Evolutionary conservation across 2,113 vertebrate species (phyloP).

Genomic region (Phrynosoma blainvillii): DNA sequence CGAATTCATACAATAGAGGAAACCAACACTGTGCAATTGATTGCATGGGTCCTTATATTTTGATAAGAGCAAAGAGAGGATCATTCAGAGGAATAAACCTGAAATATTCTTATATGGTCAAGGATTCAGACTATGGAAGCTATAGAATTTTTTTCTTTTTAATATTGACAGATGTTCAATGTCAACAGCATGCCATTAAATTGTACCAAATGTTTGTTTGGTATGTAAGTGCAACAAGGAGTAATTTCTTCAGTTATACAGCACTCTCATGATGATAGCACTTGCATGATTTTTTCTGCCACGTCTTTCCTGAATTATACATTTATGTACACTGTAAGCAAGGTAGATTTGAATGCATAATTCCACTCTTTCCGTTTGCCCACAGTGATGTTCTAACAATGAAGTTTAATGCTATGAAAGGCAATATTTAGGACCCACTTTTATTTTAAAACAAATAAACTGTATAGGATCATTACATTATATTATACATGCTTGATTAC

Average conservation of each 20-base stretch:
- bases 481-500: neutral
- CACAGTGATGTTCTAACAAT: neutral
- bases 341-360: neutral
- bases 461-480: too few species aligned
- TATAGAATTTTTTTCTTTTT: neutral
- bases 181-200: constrained; percentile 13
- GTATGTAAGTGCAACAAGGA: neutral
- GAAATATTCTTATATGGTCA: constrained; percentile 52
- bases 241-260: neutral
- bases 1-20: neutral
- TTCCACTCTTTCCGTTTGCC: neutral
- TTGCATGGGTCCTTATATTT: constrained; percentile 45
- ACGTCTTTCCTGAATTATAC: neutral
- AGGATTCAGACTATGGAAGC: neutral
- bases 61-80: constrained; percentile 37
- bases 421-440: neutral
- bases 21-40: constrained; percentile 27
- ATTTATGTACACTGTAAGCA: neutral
- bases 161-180: constrained; percentile 1
- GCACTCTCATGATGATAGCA: neutral
- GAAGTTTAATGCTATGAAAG: neutral
- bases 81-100: constrained; percentile 58
- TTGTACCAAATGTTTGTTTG: neutral
- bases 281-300: neutral
- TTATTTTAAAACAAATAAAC: too few species aligned